Percentiles rank a stretch among this genome's conserved stretches.
Conservation (phyloP, 1,140 invertebrate genomes). For the Melipona quadrifasciata region DNA sequence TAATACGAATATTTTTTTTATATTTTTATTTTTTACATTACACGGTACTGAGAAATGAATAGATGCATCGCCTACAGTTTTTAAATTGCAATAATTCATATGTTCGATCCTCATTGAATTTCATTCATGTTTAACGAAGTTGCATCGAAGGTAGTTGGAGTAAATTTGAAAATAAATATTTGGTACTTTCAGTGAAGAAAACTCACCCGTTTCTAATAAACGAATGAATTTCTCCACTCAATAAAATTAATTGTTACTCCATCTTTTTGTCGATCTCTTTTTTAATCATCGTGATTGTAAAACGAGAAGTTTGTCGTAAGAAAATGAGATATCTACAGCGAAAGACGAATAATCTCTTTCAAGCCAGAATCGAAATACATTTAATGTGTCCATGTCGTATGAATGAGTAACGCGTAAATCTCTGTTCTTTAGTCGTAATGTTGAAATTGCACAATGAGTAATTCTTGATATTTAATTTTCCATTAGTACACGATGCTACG, state of each 20-base stretch:
- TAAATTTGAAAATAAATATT: neutral
- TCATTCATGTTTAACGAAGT: neutral
- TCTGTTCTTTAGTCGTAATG: neutral
- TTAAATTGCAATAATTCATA: too few species aligned
- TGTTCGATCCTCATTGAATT: neutral
- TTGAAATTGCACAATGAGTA: neutral
- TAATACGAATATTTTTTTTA: neutral
- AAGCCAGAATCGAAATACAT: neutral
- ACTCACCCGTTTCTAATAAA: neutral
- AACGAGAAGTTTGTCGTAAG: neutral
- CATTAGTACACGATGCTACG: neutral
- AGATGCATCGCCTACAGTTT: too few species aligned
- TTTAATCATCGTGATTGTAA: neutral
- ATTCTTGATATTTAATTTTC: neutral
- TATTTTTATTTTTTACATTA: too few species aligned
- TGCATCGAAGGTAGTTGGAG: neutral
- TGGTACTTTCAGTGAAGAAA: neutral
- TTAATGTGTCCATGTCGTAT: slow-evolving; percentile 8
- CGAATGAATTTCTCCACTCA: neutral
- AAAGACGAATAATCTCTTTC: neutral
- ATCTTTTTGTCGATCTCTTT: neutral
- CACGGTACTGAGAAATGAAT: too few species aligned
- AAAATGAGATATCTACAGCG: neutral
- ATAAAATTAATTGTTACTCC: neutral
- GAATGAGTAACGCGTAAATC: slow-evolving; percentile 23